phyloP scores from a whole-genome alignment of 2,888 invertebrate species.

The Meta bourneti region DNA sequence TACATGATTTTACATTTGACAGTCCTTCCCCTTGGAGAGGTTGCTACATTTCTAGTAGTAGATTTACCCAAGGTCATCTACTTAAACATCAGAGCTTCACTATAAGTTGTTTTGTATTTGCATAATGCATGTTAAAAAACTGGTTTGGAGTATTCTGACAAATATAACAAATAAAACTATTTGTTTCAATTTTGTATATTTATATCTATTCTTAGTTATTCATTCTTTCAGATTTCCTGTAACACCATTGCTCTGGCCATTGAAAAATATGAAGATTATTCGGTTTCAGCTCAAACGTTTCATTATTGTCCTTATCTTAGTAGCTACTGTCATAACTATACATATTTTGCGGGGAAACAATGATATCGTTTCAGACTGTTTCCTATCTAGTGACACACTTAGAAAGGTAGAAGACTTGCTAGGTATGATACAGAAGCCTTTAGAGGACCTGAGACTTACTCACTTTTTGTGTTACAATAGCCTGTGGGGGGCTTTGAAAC shows the following conservation, averaged over 20 bases:
- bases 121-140: no score
- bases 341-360: constrained; percentile 41
- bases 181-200: not conserved
- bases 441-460: constrained; percentile 82
- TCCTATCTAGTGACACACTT: constrained; percentile 36
- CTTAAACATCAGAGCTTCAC: no score
- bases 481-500: constrained; percentile 84
- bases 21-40: no score
- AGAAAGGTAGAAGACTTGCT: constrained; percentile 62
- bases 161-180: no score
- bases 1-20: no score
- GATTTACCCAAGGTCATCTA: no score
- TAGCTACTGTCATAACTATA: constrained; percentile 28
- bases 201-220: not conserved
- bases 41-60: no score
- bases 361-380: constrained; percentile 34
- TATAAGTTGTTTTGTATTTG: no score
- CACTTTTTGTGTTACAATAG: constrained; percentile 84
- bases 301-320: constrained; percentile 17
- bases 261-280: constrained; percentile 65
- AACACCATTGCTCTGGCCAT: not conserved
- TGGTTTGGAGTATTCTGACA: no score
- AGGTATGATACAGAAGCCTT: constrained; percentile 64
- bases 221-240: not conserved
- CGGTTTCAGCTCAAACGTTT: constrained; percentile 69